These are phyloP conservation scores for Cataglyphis cursor DNA, from an alignment of 2,888 invertebrate genomes.

Conservation along the genomic window DNA sequence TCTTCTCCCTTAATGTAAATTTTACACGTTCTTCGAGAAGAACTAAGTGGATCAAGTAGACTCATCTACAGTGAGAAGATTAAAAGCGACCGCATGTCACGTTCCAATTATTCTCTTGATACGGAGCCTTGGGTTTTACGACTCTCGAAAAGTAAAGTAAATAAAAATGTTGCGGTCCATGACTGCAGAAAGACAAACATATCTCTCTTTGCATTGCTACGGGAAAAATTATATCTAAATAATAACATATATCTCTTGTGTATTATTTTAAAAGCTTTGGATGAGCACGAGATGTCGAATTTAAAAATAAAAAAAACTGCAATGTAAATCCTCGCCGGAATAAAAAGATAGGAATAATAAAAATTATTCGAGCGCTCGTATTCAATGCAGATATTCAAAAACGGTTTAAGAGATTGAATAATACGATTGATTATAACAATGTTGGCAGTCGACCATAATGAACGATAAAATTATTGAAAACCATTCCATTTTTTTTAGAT, in stretches of 20 bases:
- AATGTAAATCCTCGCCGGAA: conserved; percentile 21
- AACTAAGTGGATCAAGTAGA: conserved; percentile 32
- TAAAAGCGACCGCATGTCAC: conserved; percentile 24
- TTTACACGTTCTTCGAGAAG: conserved; percentile 18
- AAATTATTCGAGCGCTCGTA: background rate
- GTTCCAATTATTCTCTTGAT: conserved; percentile 32
- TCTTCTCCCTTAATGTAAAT: conserved; percentile 22
- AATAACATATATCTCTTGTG: conserved; percentile 19
- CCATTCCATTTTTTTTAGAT: conserved; percentile 3
- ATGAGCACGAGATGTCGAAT: conserved; percentile 15
- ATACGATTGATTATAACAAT: conserved; percentile 29
- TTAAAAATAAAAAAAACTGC: conserved; percentile 33
- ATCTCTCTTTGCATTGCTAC: background rate
- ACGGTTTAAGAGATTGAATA: conserved; percentile 25
- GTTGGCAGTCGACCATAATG: background rate
- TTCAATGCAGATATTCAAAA: background rate
- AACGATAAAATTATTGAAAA: conserved; percentile 25
- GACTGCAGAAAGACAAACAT: conserved; percentile 18
- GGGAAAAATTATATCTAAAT: conserved; percentile 35
- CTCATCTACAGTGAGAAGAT: background rate
- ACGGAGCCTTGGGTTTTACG: background rate
- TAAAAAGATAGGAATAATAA: conserved; percentile 23
- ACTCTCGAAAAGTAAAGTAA: conserved; percentile 30
- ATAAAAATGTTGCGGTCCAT: conserved; percentile 25
- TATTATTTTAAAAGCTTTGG: conserved; percentile 36